A percentile compares a stretch with the other conserved stretches of the same genome.
phyloP scores from a whole-genome alignment of 2,888 invertebrate genomes.

The Eumacrocentrus americanus region DNA sequence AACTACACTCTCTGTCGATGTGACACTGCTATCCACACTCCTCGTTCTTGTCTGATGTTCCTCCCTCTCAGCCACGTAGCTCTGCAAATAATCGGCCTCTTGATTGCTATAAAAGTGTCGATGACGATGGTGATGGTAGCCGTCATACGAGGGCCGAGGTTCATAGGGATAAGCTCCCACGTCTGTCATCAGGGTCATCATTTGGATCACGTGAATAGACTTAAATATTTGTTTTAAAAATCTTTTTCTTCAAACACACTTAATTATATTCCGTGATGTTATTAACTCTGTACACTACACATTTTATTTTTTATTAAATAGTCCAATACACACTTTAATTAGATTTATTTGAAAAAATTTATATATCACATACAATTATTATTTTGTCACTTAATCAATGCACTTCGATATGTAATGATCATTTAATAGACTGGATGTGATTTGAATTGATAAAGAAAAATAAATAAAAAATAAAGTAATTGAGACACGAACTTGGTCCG shows the following conservation, averaged over 20 bases:
- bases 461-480: no score
- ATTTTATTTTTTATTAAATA: no score
- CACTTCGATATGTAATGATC: no score
- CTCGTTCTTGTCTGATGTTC: constrained; percentile 47
- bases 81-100: constrained; percentile 43
- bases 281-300: background rate
- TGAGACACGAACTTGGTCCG: no score
- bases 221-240: background rate
- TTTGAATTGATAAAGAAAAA: no score
- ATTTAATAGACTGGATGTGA: no score
- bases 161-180: constrained; percentile 55
- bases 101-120: constrained; percentile 41
- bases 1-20: constrained; percentile 41
- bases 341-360: no score
- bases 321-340: no score
- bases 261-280: constrained; percentile 4
- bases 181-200: constrained; percentile 60
- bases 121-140: constrained; percentile 41
- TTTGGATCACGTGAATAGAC: no score
- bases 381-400: no score
- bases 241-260: background rate
- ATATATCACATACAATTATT: no score
- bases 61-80: constrained; percentile 41
- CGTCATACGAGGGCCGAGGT: constrained; percentile 54
- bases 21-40: constrained; percentile 46